Percentiles rank a stretch among this genome's conserved stretches.
Conservation (phyloP, 2,888 invertebrate genomes). For the Blastobasis adustella region DNA sequence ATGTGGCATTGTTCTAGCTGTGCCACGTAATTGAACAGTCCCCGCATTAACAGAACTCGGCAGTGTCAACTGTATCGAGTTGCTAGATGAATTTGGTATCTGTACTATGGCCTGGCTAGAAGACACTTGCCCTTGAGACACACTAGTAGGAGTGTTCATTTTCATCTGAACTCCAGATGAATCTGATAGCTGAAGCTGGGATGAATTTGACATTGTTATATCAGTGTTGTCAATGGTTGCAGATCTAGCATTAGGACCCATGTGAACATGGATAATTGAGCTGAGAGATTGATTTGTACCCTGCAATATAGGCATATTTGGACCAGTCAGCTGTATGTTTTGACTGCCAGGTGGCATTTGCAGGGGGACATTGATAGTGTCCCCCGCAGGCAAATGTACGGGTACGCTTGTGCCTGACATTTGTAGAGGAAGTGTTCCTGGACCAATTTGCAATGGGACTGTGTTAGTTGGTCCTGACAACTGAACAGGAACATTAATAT, state of each 20-base stretch:
- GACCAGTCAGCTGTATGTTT: slow-evolving; percentile 51
- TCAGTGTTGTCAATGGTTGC: slow-evolving; percentile 51
- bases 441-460: slow-evolving; percentile 57
- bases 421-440: slow-evolving; percentile 62
- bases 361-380: slow-evolving; percentile 63
- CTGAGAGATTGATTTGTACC: slow-evolving; percentile 47
- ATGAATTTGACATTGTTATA: slow-evolving; percentile 45
- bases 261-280: slow-evolving; percentile 65
- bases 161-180: slow-evolving; percentile 50
- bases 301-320: slow-evolving; percentile 58
- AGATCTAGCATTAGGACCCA: slow-evolving; percentile 53
- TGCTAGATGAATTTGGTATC: slow-evolving; percentile 53
- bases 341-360: slow-evolving; percentile 52
- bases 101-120: slow-evolving; percentile 50
- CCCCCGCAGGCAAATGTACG: slow-evolving; percentile 58
- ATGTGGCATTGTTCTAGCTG: slow-evolving; percentile 63
- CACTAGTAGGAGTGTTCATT: slow-evolving; percentile 43
- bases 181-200: slow-evolving; percentile 51
- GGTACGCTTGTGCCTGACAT: slow-evolving; percentile 58
- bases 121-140: slow-evolving; percentile 58
- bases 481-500: slow-evolving; percentile 65
- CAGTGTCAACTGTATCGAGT: slow-evolving; percentile 50
- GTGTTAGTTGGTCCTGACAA: slow-evolving; percentile 51
- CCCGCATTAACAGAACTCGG: slow-evolving; percentile 31
- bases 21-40: slow-evolving; percentile 42